Evolutionary conservation across 2,888 invertebrate species (phyloP), one percentile per base, ranked within the genome.

Genomic region (Drosophila emarginata): DNA sequence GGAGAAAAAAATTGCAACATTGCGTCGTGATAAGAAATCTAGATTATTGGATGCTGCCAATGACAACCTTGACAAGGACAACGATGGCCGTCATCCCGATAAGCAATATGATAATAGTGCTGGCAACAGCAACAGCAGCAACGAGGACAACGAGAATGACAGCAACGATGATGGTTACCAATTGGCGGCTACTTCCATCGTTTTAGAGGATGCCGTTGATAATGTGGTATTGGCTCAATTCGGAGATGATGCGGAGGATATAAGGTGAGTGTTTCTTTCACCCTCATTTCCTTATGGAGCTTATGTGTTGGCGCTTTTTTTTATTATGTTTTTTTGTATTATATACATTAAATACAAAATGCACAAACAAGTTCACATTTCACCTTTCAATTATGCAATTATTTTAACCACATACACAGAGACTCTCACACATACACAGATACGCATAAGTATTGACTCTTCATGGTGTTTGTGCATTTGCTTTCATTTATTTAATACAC

Each of bases 1-100:
- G 94, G 96, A 97, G 90, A 94, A 94, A 92, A 97, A 97, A 93
- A 96, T 97, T 92, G 96, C 96, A 89, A 92, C 92, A 72, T 77
- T 92, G 76, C 89, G 91, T 78, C 90, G 90, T 84, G 92, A 92
- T 89, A 92, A 91, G 85, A 90, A 91, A 81, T 83, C 89, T 89
- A 88, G 89, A 87, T 87, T 91, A 85, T 87, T 90, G 78, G 91
- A 91, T 79, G 90, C 83, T 45, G 83, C 83, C 79, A 89, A 89
- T 83, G 88, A 89, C 80, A 86, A 85, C 72, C 88, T 86, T 82
- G 89, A 87, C 79, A 88, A 87, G 78, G 80, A 84, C 53, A 45
- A 45, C 11, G 85, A 81, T 59, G 87, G 59, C 77, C 76, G 57
- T 71, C 83, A 67, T 73, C 76, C 86, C 67, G 87, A 87, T 72